These are phyloP conservation scores for Varecia variegata DNA, from an alignment of 2,797 vertebrate species.

Conservation along the genomic window DNA sequence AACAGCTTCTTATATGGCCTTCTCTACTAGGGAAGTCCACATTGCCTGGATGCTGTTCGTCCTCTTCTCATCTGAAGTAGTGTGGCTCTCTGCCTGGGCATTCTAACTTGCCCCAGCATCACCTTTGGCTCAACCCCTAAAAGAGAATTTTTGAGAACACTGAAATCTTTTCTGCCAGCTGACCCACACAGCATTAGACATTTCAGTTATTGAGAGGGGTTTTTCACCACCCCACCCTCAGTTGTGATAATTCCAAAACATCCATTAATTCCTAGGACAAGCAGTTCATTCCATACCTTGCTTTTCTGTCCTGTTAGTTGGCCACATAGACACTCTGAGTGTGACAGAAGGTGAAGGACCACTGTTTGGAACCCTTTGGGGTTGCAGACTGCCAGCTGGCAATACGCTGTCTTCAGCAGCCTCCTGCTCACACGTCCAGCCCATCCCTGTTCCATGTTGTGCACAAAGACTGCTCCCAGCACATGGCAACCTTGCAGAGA, in stretches of 20 bases:
- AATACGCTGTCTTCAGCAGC: not conserved
- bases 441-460: not conserved
- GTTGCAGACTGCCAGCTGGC: not conserved
- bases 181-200: not conserved
- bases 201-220: not conserved
- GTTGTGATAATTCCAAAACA: not conserved
- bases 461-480: not conserved
- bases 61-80: not conserved
- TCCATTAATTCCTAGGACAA: not conserved
- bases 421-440: not conserved
- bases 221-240: not conserved
- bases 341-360: not conserved
- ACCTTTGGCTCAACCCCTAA: not conserved
- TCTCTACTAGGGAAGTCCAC: not conserved
- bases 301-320: not conserved
- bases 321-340: not conserved
- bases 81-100: not conserved
- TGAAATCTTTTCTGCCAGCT: not conserved
- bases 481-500: not conserved
- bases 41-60: not conserved
- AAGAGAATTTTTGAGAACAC: not conserved
- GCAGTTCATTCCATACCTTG: not conserved
- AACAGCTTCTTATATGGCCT: not conserved
- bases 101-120: not conserved
- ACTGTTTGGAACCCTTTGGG: not conserved